Base-by-base conservation (phyloP, 2,113 vertebrate species). In the Catharus fuscescens region DNA sequence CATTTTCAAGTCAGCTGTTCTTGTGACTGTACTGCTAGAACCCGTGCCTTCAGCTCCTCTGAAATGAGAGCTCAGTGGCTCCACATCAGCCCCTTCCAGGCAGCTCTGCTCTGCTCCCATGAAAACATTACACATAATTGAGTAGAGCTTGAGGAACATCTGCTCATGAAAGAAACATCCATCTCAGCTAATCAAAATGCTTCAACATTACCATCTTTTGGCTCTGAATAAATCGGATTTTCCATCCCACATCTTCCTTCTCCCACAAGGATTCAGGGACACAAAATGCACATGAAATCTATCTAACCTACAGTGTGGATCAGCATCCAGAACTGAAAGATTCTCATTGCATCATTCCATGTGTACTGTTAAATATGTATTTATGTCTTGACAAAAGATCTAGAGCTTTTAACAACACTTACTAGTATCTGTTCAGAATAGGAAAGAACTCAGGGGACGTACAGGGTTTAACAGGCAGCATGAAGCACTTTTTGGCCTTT, bases 61-160 rank as follows among this genome's bases (percentile, higher is more conserved):
- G 69, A 71, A 69, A 83, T 12, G 47, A 45, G 19, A 86, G 26
- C 45, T 72, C 76, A 64, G 2, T 56, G 42, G 61, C 65, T 17
- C 66, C 60, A 67, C 76, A 66, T 38, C 85, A 95, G 73, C 60
- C 76, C 50, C 32, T 88, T 60, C 34, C 28, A 95, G 54, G 73
- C 20, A 86, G 81, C 54, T 44, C 36, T 86, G 82, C 85, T 52
- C 52, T 89, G 57, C 72, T 61, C 65, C 54, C 56, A 50, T 5
- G 45, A 67, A 94, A 93, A 89, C 36, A 73, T 45, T 31, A 32
- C 61, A 66, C 60, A 38, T 18, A 92, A 95, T 4, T 78, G 77
- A 93, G 77, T 44, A 88, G 72, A 56, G 34, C 40, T 90, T 56
- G 32, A 80, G 65, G 64, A 93, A 92, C 85, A 93, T 80, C 84